Conservation (phyloP, 2,888 invertebrate genomes). For the Macropis europaea region DNA sequence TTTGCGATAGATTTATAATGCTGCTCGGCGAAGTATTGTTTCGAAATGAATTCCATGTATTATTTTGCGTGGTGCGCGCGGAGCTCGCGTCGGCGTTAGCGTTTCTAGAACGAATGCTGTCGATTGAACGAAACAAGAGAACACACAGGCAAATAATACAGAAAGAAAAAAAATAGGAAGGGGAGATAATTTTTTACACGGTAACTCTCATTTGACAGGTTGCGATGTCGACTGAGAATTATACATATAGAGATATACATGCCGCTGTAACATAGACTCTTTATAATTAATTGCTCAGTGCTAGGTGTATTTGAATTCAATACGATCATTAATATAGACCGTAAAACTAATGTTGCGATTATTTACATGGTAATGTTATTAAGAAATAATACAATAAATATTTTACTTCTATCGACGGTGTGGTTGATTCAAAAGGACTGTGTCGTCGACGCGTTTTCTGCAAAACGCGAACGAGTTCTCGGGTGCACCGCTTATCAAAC, state of each 20-base stretch:
- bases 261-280: slow-evolving; percentile 65
- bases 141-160: neutral
- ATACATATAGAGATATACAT: slow-evolving; percentile 29
- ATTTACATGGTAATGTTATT: slow-evolving; percentile 65
- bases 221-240: slow-evolving; percentile 28
- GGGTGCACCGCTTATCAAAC: neutral
- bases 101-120: slow-evolving; percentile 2
- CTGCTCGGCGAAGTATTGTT: neutral
- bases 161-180: neutral
- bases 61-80: neutral
- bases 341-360: slow-evolving; percentile 57
- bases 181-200: slow-evolving; percentile 19
- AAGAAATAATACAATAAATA: slow-evolving; percentile 70
- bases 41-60: neutral
- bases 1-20: neutral
- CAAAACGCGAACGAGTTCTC: slow-evolving; percentile 3
- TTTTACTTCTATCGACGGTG: slow-evolving; percentile 66
- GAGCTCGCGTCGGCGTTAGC: neutral
- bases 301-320: slow-evolving; percentile 70
- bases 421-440: neutral
- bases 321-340: slow-evolving; percentile 53
- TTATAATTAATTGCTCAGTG: slow-evolving; percentile 72
- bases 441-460: neutral
- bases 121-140: too few relatives aligned
- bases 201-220: slow-evolving; percentile 18